phyloP scores from a whole-genome alignment of 1,140 invertebrate genomes.

The Saccostrea cuccullata region DNA sequence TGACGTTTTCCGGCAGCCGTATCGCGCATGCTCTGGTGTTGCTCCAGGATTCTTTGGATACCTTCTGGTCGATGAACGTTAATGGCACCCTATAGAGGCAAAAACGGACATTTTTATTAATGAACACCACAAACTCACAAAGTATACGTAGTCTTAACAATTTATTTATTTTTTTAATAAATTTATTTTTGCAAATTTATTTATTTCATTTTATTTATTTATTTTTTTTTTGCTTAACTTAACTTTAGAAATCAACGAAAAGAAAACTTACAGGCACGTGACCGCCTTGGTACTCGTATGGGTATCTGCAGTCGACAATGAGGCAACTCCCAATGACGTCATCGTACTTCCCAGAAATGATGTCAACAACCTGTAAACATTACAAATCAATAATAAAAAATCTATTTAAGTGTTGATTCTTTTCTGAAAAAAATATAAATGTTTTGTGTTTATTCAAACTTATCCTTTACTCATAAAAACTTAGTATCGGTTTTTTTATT shows the following conservation, averaged over 20 bases:
- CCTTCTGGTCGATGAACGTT: conserved; percentile 1
- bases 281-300: conserved; percentile 97
- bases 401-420: no score
- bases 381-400: not conserved
- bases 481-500: no score
- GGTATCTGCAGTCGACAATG: conserved; percentile 86
- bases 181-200: no score
- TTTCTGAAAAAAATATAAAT: no score
- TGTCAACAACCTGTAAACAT: conserved; percentile 16
- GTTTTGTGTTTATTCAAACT: no score
- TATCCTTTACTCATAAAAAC: not conserved
- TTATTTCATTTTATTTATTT: not conserved
- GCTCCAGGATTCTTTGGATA: not conserved
- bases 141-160: not conserved
- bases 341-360: conserved; percentile 63
- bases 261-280: conserved; percentile 84
- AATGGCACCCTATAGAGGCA: conserved; percentile 21
- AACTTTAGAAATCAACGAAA: not conserved
- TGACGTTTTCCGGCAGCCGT: conserved; percentile 79
- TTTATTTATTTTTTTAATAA: no score
- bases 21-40: not conserved
- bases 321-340: conserved; percentile 58
- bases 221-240: not conserved
- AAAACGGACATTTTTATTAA: not conserved
- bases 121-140: no score